These are phyloP conservation scores for Ammospiza nelsoni DNA, from an alignment of 2,113 vertebrate species.

Conservation along the genomic window DNA sequence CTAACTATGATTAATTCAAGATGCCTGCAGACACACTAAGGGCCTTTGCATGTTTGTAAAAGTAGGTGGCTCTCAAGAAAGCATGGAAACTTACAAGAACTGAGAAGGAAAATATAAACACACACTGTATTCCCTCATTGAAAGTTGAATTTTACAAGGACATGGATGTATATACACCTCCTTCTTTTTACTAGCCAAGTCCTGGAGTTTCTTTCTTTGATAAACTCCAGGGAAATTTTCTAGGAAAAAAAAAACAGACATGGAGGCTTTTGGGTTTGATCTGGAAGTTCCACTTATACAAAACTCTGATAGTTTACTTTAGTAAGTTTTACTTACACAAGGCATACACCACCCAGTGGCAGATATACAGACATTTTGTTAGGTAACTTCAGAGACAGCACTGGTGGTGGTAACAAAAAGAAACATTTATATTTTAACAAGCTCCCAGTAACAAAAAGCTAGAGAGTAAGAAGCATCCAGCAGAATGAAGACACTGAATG, in stretches of 20 bases:
- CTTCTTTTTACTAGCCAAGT: not conserved
- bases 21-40: not conserved
- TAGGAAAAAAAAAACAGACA: not conserved
- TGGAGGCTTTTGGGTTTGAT: not conserved
- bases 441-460: not conserved
- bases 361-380: not conserved
- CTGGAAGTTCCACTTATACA: not conserved
- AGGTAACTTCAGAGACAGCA: not conserved
- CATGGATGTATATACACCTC: not conserved
- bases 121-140: not conserved
- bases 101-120: not conserved
- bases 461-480: not conserved
- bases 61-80: slow-evolving; percentile 12
- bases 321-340: not conserved
- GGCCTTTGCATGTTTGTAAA: slow-evolving; percentile 1
- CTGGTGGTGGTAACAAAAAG: not conserved
- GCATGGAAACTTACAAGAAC: not conserved
- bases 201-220: not conserved
- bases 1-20: not conserved
- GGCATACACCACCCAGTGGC: not conserved
- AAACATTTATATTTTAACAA: not conserved
- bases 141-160: not conserved
- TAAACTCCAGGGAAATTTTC: not conserved
- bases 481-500: slow-evolving; percentile 23
- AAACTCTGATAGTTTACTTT: not conserved